Evolutionary conservation across 2,888 invertebrate genomes (phyloP).

Genomic region (Thereva unica): DNA sequence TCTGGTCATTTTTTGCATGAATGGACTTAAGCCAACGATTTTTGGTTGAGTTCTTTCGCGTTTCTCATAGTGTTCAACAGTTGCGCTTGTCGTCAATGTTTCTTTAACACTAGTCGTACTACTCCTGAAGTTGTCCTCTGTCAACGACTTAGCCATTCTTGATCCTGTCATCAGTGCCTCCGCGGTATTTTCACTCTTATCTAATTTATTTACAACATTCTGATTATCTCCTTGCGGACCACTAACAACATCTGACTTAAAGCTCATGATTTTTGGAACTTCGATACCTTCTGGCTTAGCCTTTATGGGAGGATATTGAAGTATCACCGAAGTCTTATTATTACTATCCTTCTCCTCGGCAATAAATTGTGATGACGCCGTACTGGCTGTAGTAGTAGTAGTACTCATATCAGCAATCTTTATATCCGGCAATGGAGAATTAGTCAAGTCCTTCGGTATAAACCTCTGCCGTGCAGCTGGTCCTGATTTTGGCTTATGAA

Average conservation of each 20-base stretch:
- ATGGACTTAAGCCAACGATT: conserved; percentile 61
- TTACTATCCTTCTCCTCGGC: background rate
- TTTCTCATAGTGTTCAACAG: conserved; percentile 51
- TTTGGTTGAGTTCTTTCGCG: conserved; percentile 52
- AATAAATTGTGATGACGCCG: conserved; percentile 28
- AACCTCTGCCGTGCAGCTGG: conserved; percentile 63
- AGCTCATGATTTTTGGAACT: too few species aligned
- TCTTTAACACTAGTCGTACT: background rate
- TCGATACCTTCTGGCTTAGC: too few species aligned
- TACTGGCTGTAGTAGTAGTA: too few species aligned
- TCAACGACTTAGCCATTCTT: conserved; percentile 9
- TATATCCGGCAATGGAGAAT: conserved; percentile 44
- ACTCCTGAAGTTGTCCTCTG: conserved; percentile 53
- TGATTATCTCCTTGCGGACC: too few species aligned
- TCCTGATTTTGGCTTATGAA: conserved; percentile 59
- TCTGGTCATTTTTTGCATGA: conserved; percentile 62
- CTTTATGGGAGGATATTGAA: too few species aligned
- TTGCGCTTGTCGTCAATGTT: conserved; percentile 15
- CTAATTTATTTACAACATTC: too few species aligned
- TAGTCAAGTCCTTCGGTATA: conserved; percentile 62
- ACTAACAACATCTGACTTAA: too few species aligned
- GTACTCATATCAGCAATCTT: conserved; percentile 8
- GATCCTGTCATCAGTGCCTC: conserved; percentile 1
- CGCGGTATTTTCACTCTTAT: background rate
- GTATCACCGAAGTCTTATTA: too few species aligned